Evolutionary conservation across 1,140 invertebrate genomes (phyloP).

Genomic region (Pygmarrhopalites habei): DNA sequence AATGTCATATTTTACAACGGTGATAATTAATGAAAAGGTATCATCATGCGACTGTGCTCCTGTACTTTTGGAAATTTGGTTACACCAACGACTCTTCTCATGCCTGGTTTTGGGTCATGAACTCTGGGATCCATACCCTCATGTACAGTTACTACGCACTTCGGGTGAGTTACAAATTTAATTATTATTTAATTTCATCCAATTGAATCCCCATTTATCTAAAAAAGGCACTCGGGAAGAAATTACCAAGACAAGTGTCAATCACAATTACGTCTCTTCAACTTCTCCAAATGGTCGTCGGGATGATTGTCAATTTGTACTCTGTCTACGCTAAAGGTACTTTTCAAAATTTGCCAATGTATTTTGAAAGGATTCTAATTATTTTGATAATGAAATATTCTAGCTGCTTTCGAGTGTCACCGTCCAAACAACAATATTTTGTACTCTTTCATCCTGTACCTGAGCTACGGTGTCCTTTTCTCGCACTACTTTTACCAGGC

Average conservation of each 20-base stretch:
- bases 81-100: too few relatives aligned
- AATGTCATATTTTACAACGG: too few relatives aligned
- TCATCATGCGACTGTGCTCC: too few relatives aligned
- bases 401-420: too few relatives aligned
- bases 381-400: too few relatives aligned
- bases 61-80: too few relatives aligned
- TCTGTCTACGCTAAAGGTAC: slow-evolving; percentile 34
- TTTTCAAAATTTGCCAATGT: too few relatives aligned
- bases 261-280: slow-evolving; percentile 91
- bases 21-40: not conserved
- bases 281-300: slow-evolving; percentile 84
- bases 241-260: slow-evolving; percentile 45
- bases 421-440: too few relatives aligned
- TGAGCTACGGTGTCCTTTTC: too few relatives aligned
- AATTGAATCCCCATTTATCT: slow-evolving; percentile 1
- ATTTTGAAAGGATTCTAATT: not conserved
- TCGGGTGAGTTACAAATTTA: slow-evolving; percentile 35
- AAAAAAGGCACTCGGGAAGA: slow-evolving; percentile 29
- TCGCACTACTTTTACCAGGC: too few relatives aligned
- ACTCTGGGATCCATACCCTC: slow-evolving; percentile 48
- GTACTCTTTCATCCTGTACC: too few relatives aligned
- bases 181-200: not conserved
- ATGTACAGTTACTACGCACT: slow-evolving; percentile 51
- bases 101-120: slow-evolving; percentile 41
- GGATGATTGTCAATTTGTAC: slow-evolving; percentile 40